Evolutionary conservation across 2,113 vertebrate genomes (phyloP).

Genomic region (Megaceryle torquata): DNA sequence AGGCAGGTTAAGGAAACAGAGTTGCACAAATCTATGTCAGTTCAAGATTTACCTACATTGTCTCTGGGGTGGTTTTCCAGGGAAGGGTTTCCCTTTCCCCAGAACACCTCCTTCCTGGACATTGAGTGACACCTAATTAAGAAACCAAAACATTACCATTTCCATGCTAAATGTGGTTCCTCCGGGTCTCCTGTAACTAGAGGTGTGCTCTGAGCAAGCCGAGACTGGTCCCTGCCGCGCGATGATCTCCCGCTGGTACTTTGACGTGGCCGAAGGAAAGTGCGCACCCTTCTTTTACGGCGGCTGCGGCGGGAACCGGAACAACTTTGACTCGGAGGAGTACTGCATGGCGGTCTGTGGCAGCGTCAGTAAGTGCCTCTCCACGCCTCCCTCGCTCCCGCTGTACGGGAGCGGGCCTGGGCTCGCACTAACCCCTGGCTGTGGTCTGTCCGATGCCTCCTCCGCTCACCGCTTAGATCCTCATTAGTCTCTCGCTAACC

Average conservation of each 20-base stretch:
- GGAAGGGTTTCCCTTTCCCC: not conserved
- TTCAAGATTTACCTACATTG: not conserved
- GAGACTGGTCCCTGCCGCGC: slow-evolving; percentile 95
- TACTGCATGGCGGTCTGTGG: slow-evolving; percentile 99
- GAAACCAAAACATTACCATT: not conserved
- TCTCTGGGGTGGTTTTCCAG: not conserved
- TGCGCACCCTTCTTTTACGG: slow-evolving; percentile 97
- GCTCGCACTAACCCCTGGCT: slow-evolving; percentile 70
- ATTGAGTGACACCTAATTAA: not conserved
- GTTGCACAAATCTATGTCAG: rapidly evolving
- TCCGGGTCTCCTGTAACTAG: slow-evolving; percentile 84
- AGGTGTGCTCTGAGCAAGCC: slow-evolving; percentile 95
- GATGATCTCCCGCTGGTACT: slow-evolving; percentile 98
- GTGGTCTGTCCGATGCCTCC: slow-evolving; percentile 24
- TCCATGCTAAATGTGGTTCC: slow-evolving; percentile 78
- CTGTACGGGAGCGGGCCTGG: slow-evolving; percentile 35
- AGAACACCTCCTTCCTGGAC: not conserved
- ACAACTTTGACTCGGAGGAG: slow-evolving; percentile 99
- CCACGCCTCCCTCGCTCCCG: slow-evolving; percentile 26
- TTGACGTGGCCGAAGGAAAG: slow-evolving; percentile 89
- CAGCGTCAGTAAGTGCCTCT: slow-evolving; percentile 92
- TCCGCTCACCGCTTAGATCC: not conserved
- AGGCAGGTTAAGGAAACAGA: not conserved
- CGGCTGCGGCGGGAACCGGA: slow-evolving; percentile 97
- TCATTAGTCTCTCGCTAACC: slow-evolving; percentile 37